phyloP scores from a whole-genome alignment of 2,797 vertebrate genomes.

The Macrochelys suwanniensis region DNA sequence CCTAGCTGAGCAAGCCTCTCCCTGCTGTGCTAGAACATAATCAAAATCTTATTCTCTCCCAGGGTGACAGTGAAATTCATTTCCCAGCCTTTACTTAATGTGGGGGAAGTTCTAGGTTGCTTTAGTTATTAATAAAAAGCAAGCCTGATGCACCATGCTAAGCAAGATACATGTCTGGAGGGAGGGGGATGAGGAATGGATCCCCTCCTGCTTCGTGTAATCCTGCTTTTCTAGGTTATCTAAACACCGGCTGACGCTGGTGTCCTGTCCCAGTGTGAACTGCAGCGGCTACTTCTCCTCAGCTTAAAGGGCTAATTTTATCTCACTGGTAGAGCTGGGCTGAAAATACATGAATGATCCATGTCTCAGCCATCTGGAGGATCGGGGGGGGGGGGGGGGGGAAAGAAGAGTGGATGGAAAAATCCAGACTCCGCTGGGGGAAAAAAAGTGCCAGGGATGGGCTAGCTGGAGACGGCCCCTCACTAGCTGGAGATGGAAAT shows the following conservation, averaged over 20 bases:
- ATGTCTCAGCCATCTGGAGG: not conserved
- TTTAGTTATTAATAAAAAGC: fast-evolving
- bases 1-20: not conserved
- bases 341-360: not conserved
- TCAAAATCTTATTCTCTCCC: not conserved
- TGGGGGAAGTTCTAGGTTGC: not conserved
- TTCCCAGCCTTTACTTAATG: not conserved
- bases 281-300: not conserved
- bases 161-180: not conserved
- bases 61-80: not conserved
- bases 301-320: not conserved
- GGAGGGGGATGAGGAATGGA: not conserved
- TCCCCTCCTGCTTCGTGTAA: not conserved
- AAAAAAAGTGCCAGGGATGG: not conserved
- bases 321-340: not conserved
- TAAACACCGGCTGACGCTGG: not conserved
- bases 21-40: not conserved
- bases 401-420: not conserved
- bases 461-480: not conserved
- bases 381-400: too few relatives aligned
- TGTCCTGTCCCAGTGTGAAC: not conserved
- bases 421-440: not conserved
- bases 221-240: not conserved
- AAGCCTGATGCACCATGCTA: not conserved
- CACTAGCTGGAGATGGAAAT: not conserved